Evolutionary conservation across 2,113 vertebrate genomes (phyloP).

Genomic region (Silurus asotus): DNA sequence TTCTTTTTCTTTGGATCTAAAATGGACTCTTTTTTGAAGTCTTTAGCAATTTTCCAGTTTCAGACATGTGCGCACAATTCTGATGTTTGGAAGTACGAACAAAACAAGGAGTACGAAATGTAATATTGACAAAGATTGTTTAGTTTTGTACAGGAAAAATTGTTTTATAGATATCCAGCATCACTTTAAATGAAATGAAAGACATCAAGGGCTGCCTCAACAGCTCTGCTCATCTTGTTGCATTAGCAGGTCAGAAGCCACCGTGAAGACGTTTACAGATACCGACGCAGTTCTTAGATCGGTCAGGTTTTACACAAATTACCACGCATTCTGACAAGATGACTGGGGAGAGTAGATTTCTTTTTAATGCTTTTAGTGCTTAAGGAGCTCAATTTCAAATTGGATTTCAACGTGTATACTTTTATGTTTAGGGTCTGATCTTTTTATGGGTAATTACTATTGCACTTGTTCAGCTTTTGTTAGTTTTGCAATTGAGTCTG

Average conservation of each 20-base stretch:
- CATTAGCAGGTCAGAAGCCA: neutral
- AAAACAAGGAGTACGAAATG: neutral
- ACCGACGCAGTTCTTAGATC: no score
- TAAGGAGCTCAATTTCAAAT: neutral
- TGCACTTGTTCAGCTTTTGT: neutral
- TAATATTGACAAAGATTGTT: neutral
- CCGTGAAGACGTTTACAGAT: neutral
- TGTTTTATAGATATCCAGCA: neutral
- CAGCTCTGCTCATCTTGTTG: no score
- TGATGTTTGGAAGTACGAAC: neutral
- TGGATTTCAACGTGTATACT: neutral
- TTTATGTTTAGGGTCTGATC: no score
- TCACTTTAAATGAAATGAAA: neutral
- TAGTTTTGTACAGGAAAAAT: neutral
- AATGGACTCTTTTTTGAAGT: neutral
- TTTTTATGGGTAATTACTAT: neutral
- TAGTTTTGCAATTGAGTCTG: neutral
- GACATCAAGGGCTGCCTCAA: no score
- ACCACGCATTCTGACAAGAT: neutral
- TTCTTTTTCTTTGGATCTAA: neutral
- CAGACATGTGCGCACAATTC: neutral
- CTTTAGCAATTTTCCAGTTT: neutral
- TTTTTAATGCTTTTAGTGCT: neutral
- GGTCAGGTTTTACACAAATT: no score
- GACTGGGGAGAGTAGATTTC: neutral